Base-by-base conservation (phyloP, 2,888 invertebrate species). In the Polyommatus iphigenia region DNA sequence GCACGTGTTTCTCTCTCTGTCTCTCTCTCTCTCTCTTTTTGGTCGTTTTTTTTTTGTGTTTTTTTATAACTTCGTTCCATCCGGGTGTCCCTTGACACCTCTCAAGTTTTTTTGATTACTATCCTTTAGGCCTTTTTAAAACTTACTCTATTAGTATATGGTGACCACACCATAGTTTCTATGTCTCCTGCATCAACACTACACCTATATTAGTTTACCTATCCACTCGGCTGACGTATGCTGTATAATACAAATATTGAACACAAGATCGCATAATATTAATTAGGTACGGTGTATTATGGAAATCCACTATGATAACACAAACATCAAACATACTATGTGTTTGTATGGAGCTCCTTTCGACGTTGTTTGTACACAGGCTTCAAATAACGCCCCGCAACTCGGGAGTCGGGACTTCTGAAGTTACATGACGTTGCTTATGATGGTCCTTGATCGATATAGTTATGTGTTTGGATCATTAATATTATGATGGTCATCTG, bases 251-350 rank as follows among this genome's bases (percentile, higher is more conserved):
- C 75, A 50, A 78, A 73, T 79, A 57, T 78, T 77, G 67, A 71
- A 67, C 71, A 72, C 76, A 77, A 54, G 62, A 73, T 57, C 67
- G 71, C 50, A 71, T 76, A 50, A 78, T 71, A 57, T 76, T 71
- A 78, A 71, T 76, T 76, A 76, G 78, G 78, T 78, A 57, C 71
- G 54, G 71, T 78, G 62, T 78, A 46, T 77, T 77, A 77, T 77
- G 77, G 77, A 77, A 77, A 77, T 77, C 72, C 72, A 76, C 75
- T 75, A 71, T 71, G 41, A 57, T 57, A 76, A 71, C 71, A 78
- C 76, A 78, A 76, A 78, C 76, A 76, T 18, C 50, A 75, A 50
- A 75, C 32, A 54, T 41, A 6, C 20, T 54, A 54, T 54, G 54
- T 75, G 75, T 75, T 75, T 54, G 29, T 73, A 15, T 13, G 8